These are phyloP conservation scores for Caenorhabditis latens DNA, from an alignment of 1,140 invertebrate species.

Conservation along the genomic window DNA sequence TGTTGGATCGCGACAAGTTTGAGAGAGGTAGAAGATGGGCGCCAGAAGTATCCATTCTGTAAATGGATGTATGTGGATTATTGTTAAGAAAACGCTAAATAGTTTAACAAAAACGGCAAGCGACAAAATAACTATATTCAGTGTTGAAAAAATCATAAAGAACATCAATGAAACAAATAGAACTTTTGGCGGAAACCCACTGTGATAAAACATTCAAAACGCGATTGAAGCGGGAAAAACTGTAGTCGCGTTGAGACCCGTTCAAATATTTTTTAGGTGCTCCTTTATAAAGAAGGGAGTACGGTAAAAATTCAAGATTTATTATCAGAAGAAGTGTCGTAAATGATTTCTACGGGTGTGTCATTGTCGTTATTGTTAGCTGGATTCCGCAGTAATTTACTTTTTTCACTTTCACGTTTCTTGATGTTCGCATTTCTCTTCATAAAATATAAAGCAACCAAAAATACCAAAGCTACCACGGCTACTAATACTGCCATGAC, in stretches of 20 bases:
- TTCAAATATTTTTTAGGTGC: too few relatives aligned
- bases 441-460: constrained; percentile 25
- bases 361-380: constrained; percentile 4
- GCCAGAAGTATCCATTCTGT: constrained; percentile 11
- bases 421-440: not conserved
- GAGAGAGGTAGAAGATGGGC: not conserved
- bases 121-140: too few relatives aligned
- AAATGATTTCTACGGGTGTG: constrained; percentile 26
- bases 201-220: too few relatives aligned
- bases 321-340: constrained; percentile 7
- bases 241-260: too few relatives aligned
- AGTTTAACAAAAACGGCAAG: not conserved
- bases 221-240: too few relatives aligned
- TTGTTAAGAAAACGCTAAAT: not conserved
- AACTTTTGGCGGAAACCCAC: too few relatives aligned
- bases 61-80: not conserved
- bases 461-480: not conserved
- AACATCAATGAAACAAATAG: too few relatives aligned
- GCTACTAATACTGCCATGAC: not conserved
- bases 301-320: not conserved
- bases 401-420: constrained; percentile 27
- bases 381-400: constrained; percentile 22
- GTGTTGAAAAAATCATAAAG: not conserved
- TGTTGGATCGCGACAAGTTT: constrained; percentile 23
- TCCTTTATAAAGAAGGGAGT: too few relatives aligned